These are phyloP conservation scores for Staurois parvus DNA, from an alignment of 2,797 vertebrate species.

Conservation along the genomic window DNA sequence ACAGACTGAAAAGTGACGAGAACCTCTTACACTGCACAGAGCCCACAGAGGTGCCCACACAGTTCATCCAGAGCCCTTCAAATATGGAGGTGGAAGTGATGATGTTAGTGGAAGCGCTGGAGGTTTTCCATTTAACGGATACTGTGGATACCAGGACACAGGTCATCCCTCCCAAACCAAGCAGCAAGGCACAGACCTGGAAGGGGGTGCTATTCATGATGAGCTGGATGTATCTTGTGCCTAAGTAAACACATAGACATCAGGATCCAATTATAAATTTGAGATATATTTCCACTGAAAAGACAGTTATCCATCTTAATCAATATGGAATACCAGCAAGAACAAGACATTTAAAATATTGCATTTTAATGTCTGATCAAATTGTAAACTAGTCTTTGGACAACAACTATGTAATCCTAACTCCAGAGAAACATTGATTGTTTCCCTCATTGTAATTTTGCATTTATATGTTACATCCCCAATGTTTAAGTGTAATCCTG, in stretches of 20 bases:
- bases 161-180: conserved; percentile 66
- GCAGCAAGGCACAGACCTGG: conserved; percentile 63
- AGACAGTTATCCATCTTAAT: no score
- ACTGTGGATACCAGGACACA: conserved; percentile 58
- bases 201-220: conserved; percentile 51
- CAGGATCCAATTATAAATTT: not conserved
- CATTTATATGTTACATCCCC: no score
- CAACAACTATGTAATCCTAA: no score
- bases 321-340: no score
- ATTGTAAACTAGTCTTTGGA: no score
- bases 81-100: conserved; percentile 64
- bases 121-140: conserved; percentile 68
- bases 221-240: not conserved
- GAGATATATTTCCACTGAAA: not conserved
- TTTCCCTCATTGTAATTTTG: no score
- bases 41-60: conserved; percentile 56
- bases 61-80: conserved; percentile 75
- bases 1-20: conserved; percentile 65
- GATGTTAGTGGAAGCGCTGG: not conserved
- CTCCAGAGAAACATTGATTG: no score
- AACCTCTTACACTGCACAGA: conserved; percentile 66
- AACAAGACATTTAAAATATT: no score
- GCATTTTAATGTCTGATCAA: no score
- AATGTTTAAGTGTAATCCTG: no score
- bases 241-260: conserved; percentile 9